Conservation (phyloP, 2,888 invertebrate genomes). For the Drosophila merina region DNA sequence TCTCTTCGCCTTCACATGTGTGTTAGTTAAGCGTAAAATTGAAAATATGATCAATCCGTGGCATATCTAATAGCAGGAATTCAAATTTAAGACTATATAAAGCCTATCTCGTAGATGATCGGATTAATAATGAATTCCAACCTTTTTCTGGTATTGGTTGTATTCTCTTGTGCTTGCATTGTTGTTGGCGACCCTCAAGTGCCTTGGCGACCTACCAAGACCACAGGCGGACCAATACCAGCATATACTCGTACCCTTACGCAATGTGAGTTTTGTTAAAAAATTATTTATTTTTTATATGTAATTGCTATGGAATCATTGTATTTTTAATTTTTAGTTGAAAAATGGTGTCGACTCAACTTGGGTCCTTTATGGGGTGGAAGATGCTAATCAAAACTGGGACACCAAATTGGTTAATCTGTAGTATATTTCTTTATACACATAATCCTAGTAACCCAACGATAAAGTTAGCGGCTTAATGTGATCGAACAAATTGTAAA, state of each 20-base stretch:
- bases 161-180: background rate
- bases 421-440: background rate
- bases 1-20: no score
- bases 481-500: background rate
- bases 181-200: background rate
- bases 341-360: constrained; percentile 1
- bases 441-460: background rate
- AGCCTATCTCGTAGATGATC: background rate
- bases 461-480: background rate
- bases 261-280: no score
- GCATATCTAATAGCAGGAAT: background rate
- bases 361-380: constrained; percentile 24
- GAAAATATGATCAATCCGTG: background rate
- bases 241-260: no score
- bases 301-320: no score
- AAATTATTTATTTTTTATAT: no score
- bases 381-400: background rate
- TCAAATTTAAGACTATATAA: background rate
- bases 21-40: background rate
- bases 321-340: background rate
- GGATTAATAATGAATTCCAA: background rate
- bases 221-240: no score
- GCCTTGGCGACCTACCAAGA: no score
- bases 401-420: no score
- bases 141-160: background rate